Conservation (phyloP, 2,113 vertebrate genomes). For the Sylvilagus bachmani region DNA sequence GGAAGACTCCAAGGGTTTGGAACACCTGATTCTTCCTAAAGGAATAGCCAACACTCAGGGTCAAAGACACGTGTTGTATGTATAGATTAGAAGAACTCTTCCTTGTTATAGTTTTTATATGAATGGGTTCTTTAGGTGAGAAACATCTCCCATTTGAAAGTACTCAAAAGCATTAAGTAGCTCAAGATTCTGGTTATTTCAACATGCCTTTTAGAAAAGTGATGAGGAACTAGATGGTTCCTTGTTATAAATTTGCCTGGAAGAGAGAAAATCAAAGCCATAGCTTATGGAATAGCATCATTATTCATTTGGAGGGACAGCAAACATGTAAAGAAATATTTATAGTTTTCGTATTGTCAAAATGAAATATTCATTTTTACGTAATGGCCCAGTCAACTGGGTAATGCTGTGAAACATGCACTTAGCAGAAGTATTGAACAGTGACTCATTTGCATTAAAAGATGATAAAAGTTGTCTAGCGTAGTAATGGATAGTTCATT, state of each 20-base stretch:
- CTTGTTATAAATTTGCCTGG: conserved; percentile 1
- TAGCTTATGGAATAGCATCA: background rate
- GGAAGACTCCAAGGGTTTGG: background rate
- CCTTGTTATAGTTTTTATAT: background rate
- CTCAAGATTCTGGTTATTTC: background rate
- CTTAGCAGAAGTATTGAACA: conserved; percentile 60
- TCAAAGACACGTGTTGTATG: background rate
- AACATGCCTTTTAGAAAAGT: background rate
- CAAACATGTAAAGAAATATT: background rate
- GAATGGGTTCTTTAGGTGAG: background rate
- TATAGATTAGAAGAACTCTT: background rate
- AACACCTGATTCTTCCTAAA: background rate
- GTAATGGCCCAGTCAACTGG: conserved; percentile 33
- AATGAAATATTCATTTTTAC: conserved; percentile 73
- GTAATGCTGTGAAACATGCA: conserved; percentile 47
- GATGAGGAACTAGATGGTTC: background rate
- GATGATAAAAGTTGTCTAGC: conserved; percentile 65
- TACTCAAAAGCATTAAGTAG: background rate
- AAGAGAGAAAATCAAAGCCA: conserved; percentile 15
- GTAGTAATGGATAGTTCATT: conserved; percentile 68
- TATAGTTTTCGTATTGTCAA: conserved; percentile 37
- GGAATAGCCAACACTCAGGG: background rate
- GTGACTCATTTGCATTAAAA: conserved; percentile 72
- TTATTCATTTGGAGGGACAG: conserved; percentile 51
- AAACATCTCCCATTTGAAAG: background rate